Evolutionary conservation across 2,888 invertebrate genomes (phyloP).

Genomic region (Lissonota sp.): DNA sequence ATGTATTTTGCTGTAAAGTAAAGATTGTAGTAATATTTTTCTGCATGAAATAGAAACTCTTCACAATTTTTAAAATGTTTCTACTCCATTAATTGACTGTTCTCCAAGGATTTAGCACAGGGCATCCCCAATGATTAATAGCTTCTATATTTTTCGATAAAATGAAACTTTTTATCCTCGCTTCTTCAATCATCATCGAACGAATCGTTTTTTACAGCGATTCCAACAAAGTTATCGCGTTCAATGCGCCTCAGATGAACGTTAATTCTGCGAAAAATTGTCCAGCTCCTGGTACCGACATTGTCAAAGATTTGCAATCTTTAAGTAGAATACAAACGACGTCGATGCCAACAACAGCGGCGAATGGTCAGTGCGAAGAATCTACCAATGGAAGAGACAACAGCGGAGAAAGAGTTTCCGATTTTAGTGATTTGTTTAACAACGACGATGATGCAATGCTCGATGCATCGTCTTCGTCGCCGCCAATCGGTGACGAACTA

Average conservation of each 20-base stretch:
- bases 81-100: too few relatives aligned
- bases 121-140: too few relatives aligned
- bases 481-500: constrained; percentile 16
- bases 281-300: background rate
- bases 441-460: constrained; percentile 64
- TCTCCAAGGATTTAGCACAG: too few relatives aligned
- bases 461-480: constrained; percentile 42
- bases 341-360: background rate
- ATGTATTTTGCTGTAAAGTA: too few relatives aligned
- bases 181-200: background rate
- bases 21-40: too few relatives aligned
- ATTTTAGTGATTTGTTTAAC: constrained; percentile 57
- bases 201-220: constrained; percentile 19
- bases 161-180: too few relatives aligned
- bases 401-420: constrained; percentile 34
- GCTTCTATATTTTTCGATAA: too few relatives aligned
- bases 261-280: constrained; percentile 3
- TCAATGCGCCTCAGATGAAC: background rate
- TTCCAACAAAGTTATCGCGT: constrained; percentile 15
- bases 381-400: constrained; percentile 19
- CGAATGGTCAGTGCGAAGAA: constrained; percentile 38
- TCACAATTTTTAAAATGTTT: too few relatives aligned
- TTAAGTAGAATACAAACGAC: background rate
- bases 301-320: constrained; percentile 2
- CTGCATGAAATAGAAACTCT: too few relatives aligned